phyloP scores from a whole-genome alignment of 2,797 vertebrate genomes.

The Heteromormyrus szaboi region DNA sequence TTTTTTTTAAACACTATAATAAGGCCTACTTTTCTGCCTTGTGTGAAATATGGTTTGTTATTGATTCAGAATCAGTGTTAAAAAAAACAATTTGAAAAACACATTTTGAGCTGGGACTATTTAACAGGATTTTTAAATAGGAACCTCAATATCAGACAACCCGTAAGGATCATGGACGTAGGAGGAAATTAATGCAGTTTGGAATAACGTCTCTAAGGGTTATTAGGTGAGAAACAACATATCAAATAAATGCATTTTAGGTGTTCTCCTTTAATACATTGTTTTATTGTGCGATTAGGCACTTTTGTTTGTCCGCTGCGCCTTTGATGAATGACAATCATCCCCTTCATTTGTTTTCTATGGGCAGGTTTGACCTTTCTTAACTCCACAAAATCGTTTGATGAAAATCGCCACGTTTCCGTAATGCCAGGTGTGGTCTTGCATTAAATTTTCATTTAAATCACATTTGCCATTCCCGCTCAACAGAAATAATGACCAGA shows the following conservation, averaged over 20 bases:
- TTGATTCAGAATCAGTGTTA: neutral
- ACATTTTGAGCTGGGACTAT: neutral
- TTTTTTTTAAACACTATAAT: neutral
- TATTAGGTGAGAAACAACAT: neutral
- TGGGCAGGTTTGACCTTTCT: conserved; percentile 64
- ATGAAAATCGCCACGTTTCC: conserved; percentile 56
- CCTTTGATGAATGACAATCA: conserved; percentile 50
- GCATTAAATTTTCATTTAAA: conserved; percentile 55
- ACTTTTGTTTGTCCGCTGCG: neutral
- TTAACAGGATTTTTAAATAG: neutral
- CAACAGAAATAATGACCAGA: conserved; percentile 9
- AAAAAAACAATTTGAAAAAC: neutral
- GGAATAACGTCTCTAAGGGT: neutral
- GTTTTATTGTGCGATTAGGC: neutral
- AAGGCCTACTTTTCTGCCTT: neutral
- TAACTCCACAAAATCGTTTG: conserved; percentile 53
- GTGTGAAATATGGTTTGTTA: neutral
- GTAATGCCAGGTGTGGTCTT: conserved; percentile 48
- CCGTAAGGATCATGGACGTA: neutral
- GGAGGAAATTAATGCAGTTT: neutral
- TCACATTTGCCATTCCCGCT: conserved; percentile 36
- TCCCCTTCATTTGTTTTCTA: conserved; percentile 58
- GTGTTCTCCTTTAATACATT: neutral
- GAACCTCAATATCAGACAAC: neutral
- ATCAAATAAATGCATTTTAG: neutral